Evolutionary conservation across 2,888 invertebrate genomes (phyloP).

Genomic region (Colostygia pectinataria): DNA sequence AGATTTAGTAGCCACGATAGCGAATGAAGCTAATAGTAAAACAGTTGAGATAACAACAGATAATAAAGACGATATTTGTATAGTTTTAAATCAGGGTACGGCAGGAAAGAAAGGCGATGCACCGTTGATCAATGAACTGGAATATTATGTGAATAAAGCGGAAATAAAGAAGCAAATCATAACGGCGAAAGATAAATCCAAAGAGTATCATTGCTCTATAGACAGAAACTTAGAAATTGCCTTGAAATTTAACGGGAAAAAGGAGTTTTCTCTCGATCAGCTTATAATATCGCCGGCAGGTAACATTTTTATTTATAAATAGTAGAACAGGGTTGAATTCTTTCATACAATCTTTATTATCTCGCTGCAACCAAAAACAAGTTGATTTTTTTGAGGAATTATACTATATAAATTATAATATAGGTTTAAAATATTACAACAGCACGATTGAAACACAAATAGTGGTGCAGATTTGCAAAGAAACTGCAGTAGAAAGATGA

Average conservation of each 20-base stretch:
- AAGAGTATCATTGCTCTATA: slow-evolving; percentile 47
- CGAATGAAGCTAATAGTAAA: too few species aligned
- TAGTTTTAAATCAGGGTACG: slow-evolving; percentile 15
- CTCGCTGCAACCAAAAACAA: too few species aligned
- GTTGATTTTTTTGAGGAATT: too few species aligned
- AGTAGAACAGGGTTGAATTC: too few species aligned
- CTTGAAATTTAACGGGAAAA: slow-evolving; percentile 49
- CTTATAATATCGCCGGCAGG: slow-evolving; percentile 61
- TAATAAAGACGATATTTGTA: slow-evolving; percentile 7
- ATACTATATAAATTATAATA: too few species aligned
- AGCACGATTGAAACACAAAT: too few species aligned
- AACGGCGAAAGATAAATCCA: not conserved
- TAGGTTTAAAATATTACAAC: too few species aligned
- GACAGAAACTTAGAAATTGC: slow-evolving; percentile 65
- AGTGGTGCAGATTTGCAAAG: too few species aligned
- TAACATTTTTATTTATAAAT: slow-evolving; percentile 31
- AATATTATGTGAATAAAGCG: slow-evolving; percentile 27
- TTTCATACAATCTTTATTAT: not conserved
- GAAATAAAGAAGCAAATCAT: slow-evolving; percentile 23
- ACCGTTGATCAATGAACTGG: slow-evolving; percentile 24
- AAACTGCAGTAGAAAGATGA: too few species aligned
- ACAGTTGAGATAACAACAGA: too few species aligned
- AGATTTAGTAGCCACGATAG: not conserved
- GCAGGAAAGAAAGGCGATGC: slow-evolving; percentile 1
- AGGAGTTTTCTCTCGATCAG: slow-evolving; percentile 54